Percentiles rank a stretch among this genome's conserved stretches.
These are phyloP conservation scores for Bruchidius siliquastri DNA, from an alignment of 2,888 invertebrate species.

Conservation along the genomic window DNA sequence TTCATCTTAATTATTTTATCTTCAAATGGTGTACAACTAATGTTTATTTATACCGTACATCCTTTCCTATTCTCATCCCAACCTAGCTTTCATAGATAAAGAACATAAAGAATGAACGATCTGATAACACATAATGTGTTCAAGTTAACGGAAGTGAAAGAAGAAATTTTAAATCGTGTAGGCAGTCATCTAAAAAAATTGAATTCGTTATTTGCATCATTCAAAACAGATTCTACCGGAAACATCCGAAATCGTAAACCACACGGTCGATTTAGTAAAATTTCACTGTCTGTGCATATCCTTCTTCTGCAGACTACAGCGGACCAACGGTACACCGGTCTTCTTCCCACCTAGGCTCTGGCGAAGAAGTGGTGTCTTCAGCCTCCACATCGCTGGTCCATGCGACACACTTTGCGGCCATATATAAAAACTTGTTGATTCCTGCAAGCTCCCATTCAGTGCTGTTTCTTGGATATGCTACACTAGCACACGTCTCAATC, in stretches of 20 bases:
- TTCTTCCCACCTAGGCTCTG: neutral
- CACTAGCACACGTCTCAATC: neutral
- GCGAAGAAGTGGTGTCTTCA: neutral
- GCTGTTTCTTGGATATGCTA: neutral
- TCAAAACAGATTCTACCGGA: neutral
- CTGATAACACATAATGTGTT: neutral
- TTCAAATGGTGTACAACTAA: too few species aligned
- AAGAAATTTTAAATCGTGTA: neutral
- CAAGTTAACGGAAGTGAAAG: neutral
- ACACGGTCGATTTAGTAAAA: neutral
- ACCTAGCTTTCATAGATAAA: too few species aligned
- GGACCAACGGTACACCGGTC: slow-evolving; percentile 2
- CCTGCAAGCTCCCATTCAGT: neutral
- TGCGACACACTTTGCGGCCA: neutral
- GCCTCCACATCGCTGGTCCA: neutral
- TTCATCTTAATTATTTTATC: too few species aligned
- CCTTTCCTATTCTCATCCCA: too few species aligned
- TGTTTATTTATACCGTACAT: too few species aligned
- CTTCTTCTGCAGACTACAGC: slow-evolving; percentile 1
- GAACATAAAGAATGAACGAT: too few species aligned
- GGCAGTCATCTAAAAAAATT: neutral
- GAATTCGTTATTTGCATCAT: neutral
- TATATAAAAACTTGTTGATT: neutral
- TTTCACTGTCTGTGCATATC: slow-evolving; percentile 2
- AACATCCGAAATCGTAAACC: neutral